Evolutionary conservation across 2,113 vertebrate genomes (phyloP).

Genomic region (Periophthalmodon schlosseri): DNA sequence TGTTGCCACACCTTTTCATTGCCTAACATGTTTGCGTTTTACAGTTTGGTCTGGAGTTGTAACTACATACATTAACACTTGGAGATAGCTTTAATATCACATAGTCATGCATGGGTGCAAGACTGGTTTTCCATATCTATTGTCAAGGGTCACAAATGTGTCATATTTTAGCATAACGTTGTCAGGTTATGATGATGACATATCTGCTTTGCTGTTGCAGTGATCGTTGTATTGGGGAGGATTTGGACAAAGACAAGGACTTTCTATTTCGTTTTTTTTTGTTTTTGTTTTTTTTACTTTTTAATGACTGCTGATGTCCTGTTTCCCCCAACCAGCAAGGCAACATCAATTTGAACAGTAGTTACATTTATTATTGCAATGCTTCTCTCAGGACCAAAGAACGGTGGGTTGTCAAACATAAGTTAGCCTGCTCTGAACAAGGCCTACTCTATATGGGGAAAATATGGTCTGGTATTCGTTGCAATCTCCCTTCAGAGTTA

Average conservation of each 20-base stretch:
- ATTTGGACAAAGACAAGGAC: slow-evolving; percentile 20
- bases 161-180: neutral
- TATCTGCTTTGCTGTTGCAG: slow-evolving; percentile 10
- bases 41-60: slow-evolving; percentile 32
- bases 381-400: slow-evolving; percentile 3
- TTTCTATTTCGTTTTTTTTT: slow-evolving; percentile 29
- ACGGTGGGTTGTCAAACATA: neutral
- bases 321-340: neutral
- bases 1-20: slow-evolving; percentile 19
- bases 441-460: neutral
- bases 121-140: slow-evolving; percentile 33
- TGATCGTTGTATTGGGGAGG: slow-evolving; percentile 16
- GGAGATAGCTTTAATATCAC: slow-evolving; percentile 67
- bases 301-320: slow-evolving; percentile 43
- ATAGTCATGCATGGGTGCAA: slow-evolving; percentile 55
- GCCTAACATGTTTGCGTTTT: slow-evolving; percentile 11
- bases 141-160: neutral
- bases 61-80: slow-evolving; percentile 31
- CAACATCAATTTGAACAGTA: neutral
- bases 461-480: neutral
- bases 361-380: neutral
- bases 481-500: neutral
- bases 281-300: slow-evolving; percentile 36
- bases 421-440: neutral
- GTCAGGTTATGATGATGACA: neutral